These are phyloP conservation scores for Dendroctonus ponderosae DNA, from an alignment of 1,140 invertebrate species.

Conservation along the genomic window DNA sequence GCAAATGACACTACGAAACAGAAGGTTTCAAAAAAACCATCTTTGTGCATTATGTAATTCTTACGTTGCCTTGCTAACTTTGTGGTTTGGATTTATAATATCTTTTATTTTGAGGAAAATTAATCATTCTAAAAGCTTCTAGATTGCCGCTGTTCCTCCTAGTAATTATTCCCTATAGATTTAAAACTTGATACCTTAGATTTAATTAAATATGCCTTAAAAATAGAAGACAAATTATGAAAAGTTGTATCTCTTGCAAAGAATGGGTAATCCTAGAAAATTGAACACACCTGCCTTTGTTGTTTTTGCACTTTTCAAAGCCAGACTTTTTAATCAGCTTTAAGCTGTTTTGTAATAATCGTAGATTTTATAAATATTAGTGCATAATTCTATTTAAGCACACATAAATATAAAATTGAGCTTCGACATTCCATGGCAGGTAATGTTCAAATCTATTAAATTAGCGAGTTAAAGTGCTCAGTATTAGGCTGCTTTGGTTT, in stretches of 20 bases:
- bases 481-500: slow-evolving; percentile 3
- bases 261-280: no score
- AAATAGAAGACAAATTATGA: neutral
- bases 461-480: slow-evolving; percentile 4
- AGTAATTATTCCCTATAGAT: slow-evolving; percentile 3
- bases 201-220: neutral
- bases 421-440: neutral
- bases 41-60: no score
- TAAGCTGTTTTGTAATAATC: no score
- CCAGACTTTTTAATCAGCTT: no score
- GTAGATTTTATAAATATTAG: no score
- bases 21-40: no score
- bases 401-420: neutral
- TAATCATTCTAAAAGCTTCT: slow-evolving; percentile 19
- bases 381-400: no score
- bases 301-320: no score
- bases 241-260: no score
- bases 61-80: no score
- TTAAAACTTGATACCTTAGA: neutral
- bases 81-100: slow-evolving; percentile 16
- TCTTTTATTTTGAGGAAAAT: slow-evolving; percentile 7
- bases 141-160: slow-evolving; percentile 14
- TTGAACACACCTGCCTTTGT: no score
- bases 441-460: slow-evolving; percentile 1
- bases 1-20: no score